Conservation (phyloP, 2,888 invertebrate species). For the Philhelius pedissequus region DNA sequence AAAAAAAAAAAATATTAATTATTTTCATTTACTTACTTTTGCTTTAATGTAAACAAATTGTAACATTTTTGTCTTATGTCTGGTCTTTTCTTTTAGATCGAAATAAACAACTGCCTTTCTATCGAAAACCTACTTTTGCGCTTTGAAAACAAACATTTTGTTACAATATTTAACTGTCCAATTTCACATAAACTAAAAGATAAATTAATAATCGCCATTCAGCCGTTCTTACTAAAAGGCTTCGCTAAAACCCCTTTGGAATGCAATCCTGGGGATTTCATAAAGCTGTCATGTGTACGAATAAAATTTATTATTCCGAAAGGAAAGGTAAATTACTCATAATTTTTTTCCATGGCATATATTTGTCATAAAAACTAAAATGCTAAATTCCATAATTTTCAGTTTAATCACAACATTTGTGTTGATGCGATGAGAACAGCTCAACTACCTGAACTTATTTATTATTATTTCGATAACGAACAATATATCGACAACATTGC, state of each 20-base stretch:
- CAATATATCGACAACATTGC: conserved; percentile 24
- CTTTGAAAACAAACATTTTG: conserved; percentile 21
- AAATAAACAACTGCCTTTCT: conserved; percentile 28
- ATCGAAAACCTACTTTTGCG: not conserved
- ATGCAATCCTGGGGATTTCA: not conserved
- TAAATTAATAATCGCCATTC: conserved; percentile 20
- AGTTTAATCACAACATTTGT: not conserved
- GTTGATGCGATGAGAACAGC: conserved; percentile 30
- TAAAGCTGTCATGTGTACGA: not conserved
- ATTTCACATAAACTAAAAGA: not conserved
- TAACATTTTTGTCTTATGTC: not conserved
- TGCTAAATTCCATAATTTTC: not conserved
- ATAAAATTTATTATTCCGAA: conserved; percentile 29
- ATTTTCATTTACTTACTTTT: not conserved
- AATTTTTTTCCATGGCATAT: too few species aligned
- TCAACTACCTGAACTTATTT: not conserved
- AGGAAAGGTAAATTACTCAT: not conserved
- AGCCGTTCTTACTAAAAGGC: conserved; percentile 20
- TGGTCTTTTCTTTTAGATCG: conserved; percentile 9
- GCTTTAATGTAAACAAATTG: not conserved
- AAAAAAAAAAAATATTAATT: too few species aligned
- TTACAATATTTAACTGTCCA: conserved; percentile 24
- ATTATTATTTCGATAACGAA: conserved; percentile 17
- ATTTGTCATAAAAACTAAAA: too few species aligned
- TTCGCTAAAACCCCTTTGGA: not conserved